Conservation (phyloP, 64 coral and sea anemone genomes). For the Catalaphyllia jardinei region DNA sequence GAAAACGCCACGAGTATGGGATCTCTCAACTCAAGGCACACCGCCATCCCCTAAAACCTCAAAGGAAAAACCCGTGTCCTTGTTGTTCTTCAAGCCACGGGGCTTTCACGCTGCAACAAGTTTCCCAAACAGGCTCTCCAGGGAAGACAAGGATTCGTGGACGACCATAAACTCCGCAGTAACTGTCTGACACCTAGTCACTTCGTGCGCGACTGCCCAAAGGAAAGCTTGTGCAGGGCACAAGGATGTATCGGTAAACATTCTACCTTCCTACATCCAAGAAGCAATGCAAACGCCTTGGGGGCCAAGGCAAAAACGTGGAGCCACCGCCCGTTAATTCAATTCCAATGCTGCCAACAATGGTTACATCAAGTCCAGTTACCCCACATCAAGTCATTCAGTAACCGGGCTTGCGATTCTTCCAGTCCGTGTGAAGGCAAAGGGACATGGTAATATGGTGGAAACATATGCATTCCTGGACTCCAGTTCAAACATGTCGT, state of each 20-base stretch:
- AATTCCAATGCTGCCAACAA: too few species aligned
- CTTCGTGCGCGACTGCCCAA: neutral
- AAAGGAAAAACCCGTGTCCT: neutral
- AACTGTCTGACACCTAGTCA: too few species aligned
- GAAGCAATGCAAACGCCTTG: neutral
- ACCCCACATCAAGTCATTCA: neutral
- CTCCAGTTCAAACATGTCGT: too few species aligned
- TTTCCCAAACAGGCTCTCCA: constrained; percentile 19
- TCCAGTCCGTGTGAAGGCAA: neutral
- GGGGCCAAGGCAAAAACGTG: too few species aligned
- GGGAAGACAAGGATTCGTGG: constrained; percentile 20
- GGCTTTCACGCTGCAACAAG: constrained; percentile 28
- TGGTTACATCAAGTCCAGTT: neutral
- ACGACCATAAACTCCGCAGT: constrained; percentile 1
- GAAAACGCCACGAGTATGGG: neutral
- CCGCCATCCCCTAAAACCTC: too few species aligned
- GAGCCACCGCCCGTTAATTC: too few species aligned
- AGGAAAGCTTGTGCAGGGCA: constrained; percentile 19
- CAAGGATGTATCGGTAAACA: constrained; percentile 3
- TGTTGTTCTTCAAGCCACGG: neutral
- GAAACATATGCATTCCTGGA: constrained; percentile 6
- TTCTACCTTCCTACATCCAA: constrained; percentile 38
- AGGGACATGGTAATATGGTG: neutral
- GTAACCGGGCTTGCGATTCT: neutral
- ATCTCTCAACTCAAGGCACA: neutral